A percentile compares a stretch with the other conserved stretches of the same genome.
Evolutionary conservation across 2,888 invertebrate genomes (phyloP).

Genomic region (Drosophila yooni): DNA sequence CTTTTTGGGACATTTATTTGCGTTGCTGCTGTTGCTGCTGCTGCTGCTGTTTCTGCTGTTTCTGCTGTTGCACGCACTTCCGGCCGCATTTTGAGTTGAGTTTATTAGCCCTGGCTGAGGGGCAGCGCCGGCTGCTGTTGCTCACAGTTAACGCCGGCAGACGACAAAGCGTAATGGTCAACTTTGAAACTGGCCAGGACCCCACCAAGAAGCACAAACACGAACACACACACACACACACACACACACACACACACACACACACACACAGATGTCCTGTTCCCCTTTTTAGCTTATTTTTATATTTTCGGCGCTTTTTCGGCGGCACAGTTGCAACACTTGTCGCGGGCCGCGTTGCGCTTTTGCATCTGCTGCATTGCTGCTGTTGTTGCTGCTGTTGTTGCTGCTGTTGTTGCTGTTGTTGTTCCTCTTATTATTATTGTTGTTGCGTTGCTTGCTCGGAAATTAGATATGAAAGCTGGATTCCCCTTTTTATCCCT

Average conservation of each 20-base stretch:
- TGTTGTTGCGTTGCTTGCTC: neutral
- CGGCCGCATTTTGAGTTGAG: slow-evolving; percentile 71
- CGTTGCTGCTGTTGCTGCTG: slow-evolving; percentile 7
- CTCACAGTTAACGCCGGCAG: slow-evolving; percentile 24
- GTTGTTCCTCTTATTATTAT: slow-evolving; percentile 11
- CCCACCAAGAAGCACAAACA: slow-evolving; percentile 16
- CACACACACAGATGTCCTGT: slow-evolving; percentile 59
- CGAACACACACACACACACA: slow-evolving; percentile 1
- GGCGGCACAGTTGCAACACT: slow-evolving; percentile 60
- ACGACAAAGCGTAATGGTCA: slow-evolving; percentile 44
- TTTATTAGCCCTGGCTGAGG: slow-evolving; percentile 72
- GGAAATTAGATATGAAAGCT: slow-evolving; percentile 57
- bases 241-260: slow-evolving; percentile 27
- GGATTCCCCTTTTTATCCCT: neutral
- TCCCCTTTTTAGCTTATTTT: neutral
- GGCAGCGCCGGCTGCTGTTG: slow-evolving; percentile 37
- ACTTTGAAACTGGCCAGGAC: slow-evolving; percentile 33
- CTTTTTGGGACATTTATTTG: slow-evolving; percentile 76
- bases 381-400: neutral
- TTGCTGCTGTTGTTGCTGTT: slow-evolving; percentile 4
- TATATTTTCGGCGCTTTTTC: slow-evolving; percentile 47
- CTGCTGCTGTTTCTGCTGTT: slow-evolving; percentile 26
- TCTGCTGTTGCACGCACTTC: slow-evolving; percentile 71
- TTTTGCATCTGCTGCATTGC: slow-evolving; percentile 34
- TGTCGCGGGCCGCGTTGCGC: slow-evolving; percentile 58